Base-by-base conservation (phyloP, 2,888 invertebrate species). In the Leucophenga maculata region DNA sequence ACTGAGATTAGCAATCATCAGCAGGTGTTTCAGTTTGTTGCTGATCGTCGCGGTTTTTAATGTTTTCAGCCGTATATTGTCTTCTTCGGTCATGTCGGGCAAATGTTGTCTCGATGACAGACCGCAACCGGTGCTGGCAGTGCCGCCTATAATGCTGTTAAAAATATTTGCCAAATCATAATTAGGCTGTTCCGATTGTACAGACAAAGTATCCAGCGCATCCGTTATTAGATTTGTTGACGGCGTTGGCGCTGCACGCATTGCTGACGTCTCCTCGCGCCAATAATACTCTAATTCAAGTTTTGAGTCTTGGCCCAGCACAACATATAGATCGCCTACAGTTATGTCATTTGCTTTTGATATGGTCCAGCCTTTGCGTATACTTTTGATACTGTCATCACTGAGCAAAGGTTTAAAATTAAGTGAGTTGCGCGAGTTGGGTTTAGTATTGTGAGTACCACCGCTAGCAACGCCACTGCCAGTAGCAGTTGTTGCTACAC, bases 261-360 rank as follows among this genome's bases (percentile, higher is more conserved):
- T 68, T 32, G 73, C 59, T 55, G 72, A 67, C 57, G 89, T 87
- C 0, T 90, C 86, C 67, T 92, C 91, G 60, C 92, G 92, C 94
- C 94, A 95, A 91, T 93, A 93, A 87, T 95, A 96, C 86, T 95
- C 94, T 26, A 95, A 87, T 69, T 92, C 91, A 39, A 96, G 87
- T 87, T 93, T 94, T 0, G 94, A 93, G 72, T 95, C 93, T 69
- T 88, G 85, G 0, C 89, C 89, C 83, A 95, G 94, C 93, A 97
- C 95, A 64, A 97, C 90, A 89, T 96, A 97, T 69, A 97, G 89
- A 89, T 98, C 97, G 0, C 97, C 97, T 39, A 98, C 91, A 4
- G 96, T 95, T 54, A 97, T 91, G 44, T 94, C 93, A 8, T 94
- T 94, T 0, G 94, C 93, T 83, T 93, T 94, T 16, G 91, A 89